Base-by-base conservation (phyloP, 2,113 vertebrate species). In the Tretioscincus oriximinensis region DNA sequence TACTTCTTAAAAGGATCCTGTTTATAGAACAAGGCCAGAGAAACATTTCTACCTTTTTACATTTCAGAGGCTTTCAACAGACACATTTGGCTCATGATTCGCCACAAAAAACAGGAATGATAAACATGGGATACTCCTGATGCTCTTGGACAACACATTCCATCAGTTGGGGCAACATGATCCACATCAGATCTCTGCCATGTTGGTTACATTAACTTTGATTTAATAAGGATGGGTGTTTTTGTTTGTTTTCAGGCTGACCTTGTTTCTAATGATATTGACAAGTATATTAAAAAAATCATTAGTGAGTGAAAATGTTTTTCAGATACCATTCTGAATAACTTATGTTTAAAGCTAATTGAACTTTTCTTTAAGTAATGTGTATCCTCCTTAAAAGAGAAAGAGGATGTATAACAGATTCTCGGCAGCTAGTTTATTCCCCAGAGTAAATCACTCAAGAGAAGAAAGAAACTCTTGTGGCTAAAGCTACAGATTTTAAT, bases 351-450 rank as follows among this genome's bases (percentile, higher is more conserved):
- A 66, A 1, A n/a, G 22, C 20, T 22, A 35, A 31, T 58, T 67
- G 47, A 67, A 77, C 45, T 29, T n/a, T 41, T 35, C 24, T 26
- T 41, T 14, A 20, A 77, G 51, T 88, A 88, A 88, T 77, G 89
- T 81, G 81, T 87, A 49, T 81, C 83, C 82, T 90, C 90, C 85
- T 82, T 68, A 63, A 87, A 90, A 88, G 84, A 73, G 87, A 86
- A 90, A 88, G 58, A 31, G 84, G 73, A 86, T 0, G 0, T 69
- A 18, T 86, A 81, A 88, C 87, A 85, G 87, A 92, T 90, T 92
- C 85, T 83, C 88, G 51, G 78, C 71, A 80, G 85, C 0, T 73
- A 87, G 60, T 71, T 41, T 4, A 73, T 86, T 87, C 85, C 81
- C 0, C 84, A 76, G 87, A 82, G 66, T 88, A 78, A 66, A 29